Base-by-base conservation (phyloP, 2,888 invertebrate species). In the Oligia strigilis region DNA sequence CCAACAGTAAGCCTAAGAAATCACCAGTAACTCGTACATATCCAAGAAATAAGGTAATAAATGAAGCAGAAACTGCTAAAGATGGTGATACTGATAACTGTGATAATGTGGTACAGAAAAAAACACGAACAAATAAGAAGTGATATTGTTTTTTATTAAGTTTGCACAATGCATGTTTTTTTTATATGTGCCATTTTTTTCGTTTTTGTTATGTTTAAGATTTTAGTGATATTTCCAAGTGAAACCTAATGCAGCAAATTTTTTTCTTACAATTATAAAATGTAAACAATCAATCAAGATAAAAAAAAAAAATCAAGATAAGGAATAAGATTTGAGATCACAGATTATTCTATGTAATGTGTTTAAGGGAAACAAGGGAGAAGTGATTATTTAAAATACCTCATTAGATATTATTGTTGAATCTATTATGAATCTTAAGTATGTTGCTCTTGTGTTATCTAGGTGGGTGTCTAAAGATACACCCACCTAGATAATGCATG, bases 11-110 rank as follows among this genome's bases (percentile, higher is more conserved):
- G n/a, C 6, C 62, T 46, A 89, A 84, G 73, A 92, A 89, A 60
- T 86, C 84, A 46, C 86, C 85, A 82, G 43, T 81, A 14, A n/a
- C 89, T 89, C 86, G 90, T 80, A 93, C 91, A 84, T 92, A 91
- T 75, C 83, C 91, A 43, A 90, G 86, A 85, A 87, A 80, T 77
- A 91, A 89, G 85, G 65, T 70, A 72, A 77, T 78, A 69, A 72
- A 36, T 78, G 65, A 80, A 73, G 62, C 40, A 60, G 66, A 72
- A 77, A 75, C n/a, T 72, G 23, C 70, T 67, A 75, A 66, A 11
- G 40, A 72, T 72, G 17, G 11, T 67, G 75, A 29, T 29, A 29
- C 29, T 29, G 29, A 82, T 65, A 73, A 52, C 36, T 65, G 40
- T 78, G 52, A 64, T 66, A 89, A 3, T 75, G 66, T 66, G 11